phyloP scores from a whole-genome alignment of 2,113 vertebrate genomes.

The Vombatus ursinus region DNA sequence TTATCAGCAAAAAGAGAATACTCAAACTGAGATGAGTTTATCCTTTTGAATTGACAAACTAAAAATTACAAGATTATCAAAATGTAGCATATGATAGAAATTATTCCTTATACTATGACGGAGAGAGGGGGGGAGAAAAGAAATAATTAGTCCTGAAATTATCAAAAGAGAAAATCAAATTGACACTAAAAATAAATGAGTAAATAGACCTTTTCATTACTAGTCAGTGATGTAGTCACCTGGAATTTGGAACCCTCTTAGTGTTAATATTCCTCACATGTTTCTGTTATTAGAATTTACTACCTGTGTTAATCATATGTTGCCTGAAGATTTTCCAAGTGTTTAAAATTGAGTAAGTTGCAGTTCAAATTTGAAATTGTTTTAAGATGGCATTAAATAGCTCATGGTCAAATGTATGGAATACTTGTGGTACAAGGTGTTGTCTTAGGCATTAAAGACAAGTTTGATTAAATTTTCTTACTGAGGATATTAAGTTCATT shows the following conservation, averaged over 20 bases:
- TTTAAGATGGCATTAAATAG: slow-evolving; percentile 36
- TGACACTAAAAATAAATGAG: not conserved
- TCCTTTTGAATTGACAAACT: slow-evolving; percentile 38
- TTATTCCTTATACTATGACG: slow-evolving; percentile 14
- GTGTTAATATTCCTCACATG: slow-evolving; percentile 15
- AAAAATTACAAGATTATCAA: slow-evolving; percentile 43
- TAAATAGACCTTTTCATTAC: not conserved
- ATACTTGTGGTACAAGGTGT: slow-evolving; percentile 18
- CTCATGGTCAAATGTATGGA: slow-evolving; percentile 37
- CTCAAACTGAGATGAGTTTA: slow-evolving; percentile 10
- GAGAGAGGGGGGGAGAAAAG: not conserved
- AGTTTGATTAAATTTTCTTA: slow-evolving; percentile 18
- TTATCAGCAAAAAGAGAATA: slow-evolving; percentile 24
- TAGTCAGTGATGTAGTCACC: slow-evolving; percentile 40
- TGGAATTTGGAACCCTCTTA: not conserved
- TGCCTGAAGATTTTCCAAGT: slow-evolving; percentile 32
- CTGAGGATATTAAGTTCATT: slow-evolving; percentile 49
- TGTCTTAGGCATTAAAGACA: slow-evolving; percentile 37
- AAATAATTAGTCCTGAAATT: slow-evolving; percentile 3
- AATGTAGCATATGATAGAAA: slow-evolving; percentile 12
- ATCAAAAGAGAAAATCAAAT: slow-evolving; percentile 2
- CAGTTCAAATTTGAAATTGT: not conserved
- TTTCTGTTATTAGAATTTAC: slow-evolving; percentile 45
- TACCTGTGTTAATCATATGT: slow-evolving; percentile 33
- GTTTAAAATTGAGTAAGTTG: slow-evolving; percentile 22